Base-by-base conservation (phyloP, 2,113 vertebrate genomes). In the Nannobrachium achirus region DNA sequence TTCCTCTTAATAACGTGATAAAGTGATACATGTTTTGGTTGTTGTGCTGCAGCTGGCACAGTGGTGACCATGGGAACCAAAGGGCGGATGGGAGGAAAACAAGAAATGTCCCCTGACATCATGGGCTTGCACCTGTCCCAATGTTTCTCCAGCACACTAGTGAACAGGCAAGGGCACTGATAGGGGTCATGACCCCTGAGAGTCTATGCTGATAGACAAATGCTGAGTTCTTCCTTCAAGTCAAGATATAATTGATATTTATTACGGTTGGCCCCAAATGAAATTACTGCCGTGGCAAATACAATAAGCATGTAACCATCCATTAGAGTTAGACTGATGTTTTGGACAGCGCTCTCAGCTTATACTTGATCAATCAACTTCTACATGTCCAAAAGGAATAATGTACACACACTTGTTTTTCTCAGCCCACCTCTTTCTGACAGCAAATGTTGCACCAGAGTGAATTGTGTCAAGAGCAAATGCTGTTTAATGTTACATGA, bases 111-210 rank as follows among this genome's bases (percentile, higher is more conserved):
- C 51, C 57, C 56, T 87, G 88, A 91, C 88, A 84, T 91, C 88
- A 90, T 87, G 56, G 62, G 48, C 76, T 60, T 42, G 85, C 92
- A 92, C 91, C 91, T 93, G 92, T 92, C 77, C 44, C 70, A 62
- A 66, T 60, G 81, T 44, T 63, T 82, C 78, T 80, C 61, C 71
- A 66, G 50, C 66, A 7, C 9, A 50, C 50, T 25, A 16, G 40
- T 20, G 62, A 56, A 39, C 18, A 65, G n/a, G 19, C 50, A 13
- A 8, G 38, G 70, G 71, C 59, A 68, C 52, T 52, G 61, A 53
- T 48, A 40, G 72, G 71, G 80, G 75, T 85, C 69, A 56, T 8
- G 55, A 82, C 84, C 84, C 66, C 64, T 79, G 73, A 89, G 85
- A 84, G 79, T 80, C 76, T 75, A 55, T 77, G 89, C 79, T 89